Evolutionary conservation across 2,113 vertebrate species (phyloP).

Genomic region (Tragelaphus imberbis): DNA sequence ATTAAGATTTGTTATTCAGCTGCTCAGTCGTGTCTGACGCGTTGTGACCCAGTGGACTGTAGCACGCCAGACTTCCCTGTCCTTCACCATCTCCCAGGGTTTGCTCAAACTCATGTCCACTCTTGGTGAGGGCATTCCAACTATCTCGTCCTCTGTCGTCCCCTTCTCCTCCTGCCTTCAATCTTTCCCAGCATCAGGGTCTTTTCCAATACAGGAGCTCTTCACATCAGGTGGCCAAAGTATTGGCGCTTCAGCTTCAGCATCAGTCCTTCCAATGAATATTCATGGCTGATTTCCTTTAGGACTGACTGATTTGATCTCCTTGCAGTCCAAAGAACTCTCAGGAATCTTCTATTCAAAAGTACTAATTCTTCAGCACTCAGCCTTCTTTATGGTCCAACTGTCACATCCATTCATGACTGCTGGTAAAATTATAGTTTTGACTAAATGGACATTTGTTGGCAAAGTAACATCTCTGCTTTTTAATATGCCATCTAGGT

Average conservation of each 20-base stretch:
- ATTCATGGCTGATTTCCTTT: neutral
- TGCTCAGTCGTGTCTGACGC: neutral
- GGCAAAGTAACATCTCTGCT: neutral
- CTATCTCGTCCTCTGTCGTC: neutral
- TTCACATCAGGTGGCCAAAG: neutral
- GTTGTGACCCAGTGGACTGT: neutral
- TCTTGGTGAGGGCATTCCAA: neutral
- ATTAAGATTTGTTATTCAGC: neutral
- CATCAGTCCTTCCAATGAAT: neutral
- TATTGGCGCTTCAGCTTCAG: neutral
- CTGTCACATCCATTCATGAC: neutral
- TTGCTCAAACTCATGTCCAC: neutral
- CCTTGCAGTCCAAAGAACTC: neutral
- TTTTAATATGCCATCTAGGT: neutral
- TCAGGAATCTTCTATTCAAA: neutral
- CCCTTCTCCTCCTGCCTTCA: neutral
- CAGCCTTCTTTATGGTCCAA: neutral
- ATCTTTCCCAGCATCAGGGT: neutral
- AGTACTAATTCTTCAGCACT: neutral
- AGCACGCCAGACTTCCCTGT: neutral
- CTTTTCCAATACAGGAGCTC: neutral
- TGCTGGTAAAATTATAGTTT: neutral
- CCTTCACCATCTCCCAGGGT: neutral
- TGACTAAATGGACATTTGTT: neutral
- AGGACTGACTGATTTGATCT: neutral